Conservation (phyloP, 1,140 invertebrate genomes). For the Scylla paramamosain region DNA sequence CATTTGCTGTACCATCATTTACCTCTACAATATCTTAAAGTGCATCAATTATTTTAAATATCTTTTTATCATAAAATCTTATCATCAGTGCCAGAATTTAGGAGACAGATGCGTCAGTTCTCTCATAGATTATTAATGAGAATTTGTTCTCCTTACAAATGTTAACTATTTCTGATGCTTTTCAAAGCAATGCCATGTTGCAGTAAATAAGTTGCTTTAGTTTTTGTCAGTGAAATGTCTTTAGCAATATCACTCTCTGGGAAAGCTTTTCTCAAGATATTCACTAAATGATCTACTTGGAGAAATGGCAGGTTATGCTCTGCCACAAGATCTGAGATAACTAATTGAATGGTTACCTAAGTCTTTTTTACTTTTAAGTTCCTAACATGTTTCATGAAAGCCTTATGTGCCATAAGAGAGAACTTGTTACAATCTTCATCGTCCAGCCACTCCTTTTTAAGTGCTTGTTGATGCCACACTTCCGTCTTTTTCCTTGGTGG, state of each 20-base stretch:
- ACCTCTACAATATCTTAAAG: too few relatives aligned
- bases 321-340: constrained; percentile 28
- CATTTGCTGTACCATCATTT: too few relatives aligned
- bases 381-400: constrained; percentile 42
- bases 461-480: too few relatives aligned
- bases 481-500: too few relatives aligned
- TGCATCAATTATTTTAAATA: too few relatives aligned
- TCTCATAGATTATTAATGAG: constrained; percentile 33
- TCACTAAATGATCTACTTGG: constrained; percentile 55
- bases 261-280: constrained; percentile 45
- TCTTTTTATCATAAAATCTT: too few relatives aligned
- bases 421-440: constrained; percentile 50
- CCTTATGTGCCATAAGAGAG: constrained; percentile 23
- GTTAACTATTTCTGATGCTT: constrained; percentile 45
- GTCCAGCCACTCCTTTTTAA: too few relatives aligned
- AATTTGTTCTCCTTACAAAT: background rate
- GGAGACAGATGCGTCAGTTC: constrained; percentile 39
- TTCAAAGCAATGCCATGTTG: constrained; percentile 54
- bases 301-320: constrained; percentile 36
- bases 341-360: too few relatives aligned
- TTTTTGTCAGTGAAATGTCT: constrained; percentile 14
- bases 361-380: constrained; percentile 32
- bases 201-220: too few relatives aligned
- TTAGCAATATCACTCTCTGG: constrained; percentile 29
- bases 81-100: constrained; percentile 49